A percentile compares a stretch with the other conserved stretches of the same genome.
phyloP scores from a whole-genome alignment of 2,888 invertebrate genomes.

The Agrotis puta region DNA sequence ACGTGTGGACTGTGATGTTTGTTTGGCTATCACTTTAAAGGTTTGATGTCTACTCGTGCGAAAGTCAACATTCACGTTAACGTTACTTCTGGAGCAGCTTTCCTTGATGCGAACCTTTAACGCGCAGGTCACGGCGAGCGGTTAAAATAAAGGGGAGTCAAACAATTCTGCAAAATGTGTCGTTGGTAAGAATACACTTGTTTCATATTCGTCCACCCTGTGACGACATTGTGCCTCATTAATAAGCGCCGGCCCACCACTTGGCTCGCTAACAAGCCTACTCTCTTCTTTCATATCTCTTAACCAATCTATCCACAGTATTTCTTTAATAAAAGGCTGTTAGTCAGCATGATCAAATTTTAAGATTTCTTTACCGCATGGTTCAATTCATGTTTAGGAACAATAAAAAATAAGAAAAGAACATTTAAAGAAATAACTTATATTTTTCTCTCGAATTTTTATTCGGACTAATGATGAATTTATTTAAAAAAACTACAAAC shows the following conservation, averaged over 20 bases:
- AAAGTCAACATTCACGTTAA: not conserved
- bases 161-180: not conserved
- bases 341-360: not conserved
- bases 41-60: not conserved
- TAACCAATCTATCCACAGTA: not conserved
- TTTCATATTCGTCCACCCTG: constrained; percentile 1
- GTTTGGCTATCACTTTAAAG: not conserved
- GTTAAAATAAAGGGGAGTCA: not conserved
- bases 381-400: too few relatives aligned
- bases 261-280: constrained; percentile 4
- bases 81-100: not conserved
- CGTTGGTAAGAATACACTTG: not conserved
- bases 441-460: not conserved
- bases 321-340: not conserved
- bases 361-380: not conserved
- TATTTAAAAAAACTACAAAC: not conserved
- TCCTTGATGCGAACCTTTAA: not conserved
- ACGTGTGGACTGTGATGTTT: too few relatives aligned
- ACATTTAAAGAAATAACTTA: not conserved
- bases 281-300: constrained; percentile 1
- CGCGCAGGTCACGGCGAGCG: not conserved
- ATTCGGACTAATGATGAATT: not conserved
- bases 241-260: constrained; percentile 2
- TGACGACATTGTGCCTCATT: constrained; percentile 9
- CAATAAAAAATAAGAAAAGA: too few relatives aligned